These are phyloP conservation scores for Acanthopagrus latus DNA, from an alignment of 2,797 vertebrate genomes.

Conservation along the genomic window DNA sequence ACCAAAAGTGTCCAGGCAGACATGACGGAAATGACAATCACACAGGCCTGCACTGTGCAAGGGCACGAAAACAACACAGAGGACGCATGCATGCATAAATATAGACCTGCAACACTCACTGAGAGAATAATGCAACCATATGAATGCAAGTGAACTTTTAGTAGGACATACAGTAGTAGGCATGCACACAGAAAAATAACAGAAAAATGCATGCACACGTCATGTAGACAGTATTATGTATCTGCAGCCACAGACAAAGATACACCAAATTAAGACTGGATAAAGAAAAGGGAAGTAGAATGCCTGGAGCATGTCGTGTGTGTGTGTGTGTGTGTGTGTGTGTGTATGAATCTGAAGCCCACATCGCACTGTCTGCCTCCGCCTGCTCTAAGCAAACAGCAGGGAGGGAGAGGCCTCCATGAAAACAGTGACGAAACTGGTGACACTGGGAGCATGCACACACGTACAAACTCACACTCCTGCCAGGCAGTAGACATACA, in stretches of 20 bases:
- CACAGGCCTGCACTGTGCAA: constrained; percentile 51
- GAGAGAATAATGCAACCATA: constrained; percentile 3
- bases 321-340: constrained; percentile 10
- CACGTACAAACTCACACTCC: constrained; percentile 47
- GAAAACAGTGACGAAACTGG: constrained; percentile 68
- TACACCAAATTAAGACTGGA: constrained; percentile 47
- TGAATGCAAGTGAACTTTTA: constrained; percentile 1
- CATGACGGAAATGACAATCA: constrained; percentile 76
- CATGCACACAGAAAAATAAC: constrained; percentile 8
- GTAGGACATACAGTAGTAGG: background rate
- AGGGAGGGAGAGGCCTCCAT: constrained; percentile 69
- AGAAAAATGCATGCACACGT: constrained; percentile 4
- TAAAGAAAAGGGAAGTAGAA: constrained; percentile 42
- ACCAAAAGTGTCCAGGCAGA: constrained; percentile 69
- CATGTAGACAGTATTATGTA: constrained; percentile 26
- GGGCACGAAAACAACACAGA: constrained; percentile 51
- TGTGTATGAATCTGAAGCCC: constrained; percentile 51
- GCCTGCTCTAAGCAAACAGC: constrained; percentile 74
- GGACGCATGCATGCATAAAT: constrained; percentile 32
- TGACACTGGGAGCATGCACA: constrained; percentile 52
- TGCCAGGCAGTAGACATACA: constrained; percentile 67
- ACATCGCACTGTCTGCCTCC: constrained; percentile 70
- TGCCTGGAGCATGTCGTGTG: constrained; percentile 44
- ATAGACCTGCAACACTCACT: background rate
- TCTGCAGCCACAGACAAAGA: constrained; percentile 27